phyloP scores from a whole-genome alignment of 2,888 invertebrate species.

The Tetragonula carbonaria region DNA sequence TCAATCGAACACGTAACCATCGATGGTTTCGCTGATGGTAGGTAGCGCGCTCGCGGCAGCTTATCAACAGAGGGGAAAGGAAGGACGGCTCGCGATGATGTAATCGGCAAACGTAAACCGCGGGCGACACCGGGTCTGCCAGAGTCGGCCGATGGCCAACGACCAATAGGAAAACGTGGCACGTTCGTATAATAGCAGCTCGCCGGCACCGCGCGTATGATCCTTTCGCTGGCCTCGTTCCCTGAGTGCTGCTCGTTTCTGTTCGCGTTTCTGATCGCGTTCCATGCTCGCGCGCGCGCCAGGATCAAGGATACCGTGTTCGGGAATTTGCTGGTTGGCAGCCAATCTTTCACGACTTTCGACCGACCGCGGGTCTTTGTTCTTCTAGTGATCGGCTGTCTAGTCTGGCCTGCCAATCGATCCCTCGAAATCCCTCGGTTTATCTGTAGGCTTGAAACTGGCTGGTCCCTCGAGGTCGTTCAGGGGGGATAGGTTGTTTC shows the following conservation, averaged over 20 bases:
- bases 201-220: neutral
- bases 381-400: neutral
- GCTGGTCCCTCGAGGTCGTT: neutral
- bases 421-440: neutral
- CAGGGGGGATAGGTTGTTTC: neutral
- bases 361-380: neutral
- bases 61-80: conserved; percentile 26
- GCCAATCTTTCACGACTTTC: conserved; percentile 3
- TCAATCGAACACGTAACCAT: conserved; percentile 50
- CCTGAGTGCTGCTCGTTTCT: conserved; percentile 5
- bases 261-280: conserved; percentile 32
- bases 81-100: conserved; percentile 48
- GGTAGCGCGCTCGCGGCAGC: neutral
- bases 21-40: conserved; percentile 23
- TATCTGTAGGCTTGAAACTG: neutral
- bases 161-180: conserved; percentile 60
- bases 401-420: neutral
- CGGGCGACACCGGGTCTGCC: conserved; percentile 74
- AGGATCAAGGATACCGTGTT: conserved; percentile 66
- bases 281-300: conserved; percentile 22
- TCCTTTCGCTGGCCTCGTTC: conserved; percentile 61
- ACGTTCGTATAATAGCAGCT: conserved; percentile 28
- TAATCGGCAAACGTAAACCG: conserved; percentile 59
- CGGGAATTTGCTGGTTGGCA: conserved; percentile 33
- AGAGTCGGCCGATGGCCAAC: conserved; percentile 67